These are phyloP conservation scores for Herpetotheres cachinnans DNA, from an alignment of 2,113 vertebrate genomes.

Conservation along the genomic window DNA sequence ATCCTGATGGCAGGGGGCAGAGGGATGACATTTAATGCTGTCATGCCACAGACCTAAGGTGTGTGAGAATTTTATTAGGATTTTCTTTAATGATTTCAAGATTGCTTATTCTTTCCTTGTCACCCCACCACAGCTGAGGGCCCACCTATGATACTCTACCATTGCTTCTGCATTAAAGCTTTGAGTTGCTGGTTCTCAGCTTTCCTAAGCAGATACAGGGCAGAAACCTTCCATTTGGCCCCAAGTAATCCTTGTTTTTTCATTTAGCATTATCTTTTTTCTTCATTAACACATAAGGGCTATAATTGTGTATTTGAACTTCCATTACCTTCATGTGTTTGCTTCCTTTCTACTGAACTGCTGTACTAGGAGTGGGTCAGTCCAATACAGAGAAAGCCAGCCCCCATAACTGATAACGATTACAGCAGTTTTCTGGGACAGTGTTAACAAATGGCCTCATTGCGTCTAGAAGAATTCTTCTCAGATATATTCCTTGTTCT, in stretches of 20 bases:
- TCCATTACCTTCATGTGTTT: not conserved
- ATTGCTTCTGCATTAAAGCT: not conserved
- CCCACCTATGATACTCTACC: not conserved
- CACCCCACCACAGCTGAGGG: not conserved
- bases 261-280: not conserved
- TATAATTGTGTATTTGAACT: not conserved
- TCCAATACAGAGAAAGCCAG: not conserved
- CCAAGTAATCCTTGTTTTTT: not conserved
- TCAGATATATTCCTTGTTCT: not conserved
- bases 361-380: not conserved
- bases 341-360: not conserved
- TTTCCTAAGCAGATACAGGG: not conserved
- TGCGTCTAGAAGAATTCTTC: not conserved
- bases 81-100: not conserved
- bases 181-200: not conserved
- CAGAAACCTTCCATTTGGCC: not conserved
- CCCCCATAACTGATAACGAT: not conserved
- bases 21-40: not conserved
- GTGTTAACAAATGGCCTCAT: not conserved
- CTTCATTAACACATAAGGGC: not conserved
- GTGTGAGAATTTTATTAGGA: not conserved
- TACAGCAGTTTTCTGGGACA: not conserved
- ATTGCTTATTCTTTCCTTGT: not conserved
- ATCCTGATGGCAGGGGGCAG: not conserved
- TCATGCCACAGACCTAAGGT: not conserved